Base-by-base conservation (phyloP, 1,140 invertebrate species). In the Latrodectus geometricus region DNA sequence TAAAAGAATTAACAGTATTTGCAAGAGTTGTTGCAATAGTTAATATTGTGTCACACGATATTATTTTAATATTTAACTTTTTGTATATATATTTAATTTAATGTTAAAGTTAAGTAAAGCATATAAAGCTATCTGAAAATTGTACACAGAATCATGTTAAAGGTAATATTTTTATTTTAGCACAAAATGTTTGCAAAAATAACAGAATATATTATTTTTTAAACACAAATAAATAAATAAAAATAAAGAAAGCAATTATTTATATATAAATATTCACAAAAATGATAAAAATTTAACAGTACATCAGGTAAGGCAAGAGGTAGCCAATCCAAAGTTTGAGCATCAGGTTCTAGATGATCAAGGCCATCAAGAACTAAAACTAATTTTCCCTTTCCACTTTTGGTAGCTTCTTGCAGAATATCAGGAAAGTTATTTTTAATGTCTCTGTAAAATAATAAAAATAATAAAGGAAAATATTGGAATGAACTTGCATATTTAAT, bases 261-360 rank as follows among this genome's bases (percentile, higher is more conserved):
- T 35, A 35, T 35, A 3, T 35, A 35, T 35, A 35, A 35, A 35
- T 35, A 35, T 3, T 1, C 35, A 35, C n/a, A 73, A 73, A 70
- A 35, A 15, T 65, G 35, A 21, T 23, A 73, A 56, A 79, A 20
- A 66, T 49, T 21, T n/a, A 35, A 72, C 15, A 87, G 72, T 91
- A 91, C 70, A 91, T 89, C 3, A 72, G 88, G 66, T 88, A 89
- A 15, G 91, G 88, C 50, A 72, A 88, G 17, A 91, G 77, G 77
- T 89, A 89, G 23, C 84, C 76, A 77, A 83, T 87, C 85, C 61
- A 87, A 61, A 8, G 49, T 20, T 66, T 79, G 85, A 52, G 50
- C 69, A 50, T 87, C 75, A 74, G 23, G 9, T 70, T 76, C 50
- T 72, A 87, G 77, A 68, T 87, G 79, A 72, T 87, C 86, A 69